Percentiles rank a stretch among this genome's conserved stretches.
These are phyloP conservation scores for Siphonodentalium dalli DNA, from an alignment of 2,888 invertebrate genomes.

Conservation along the genomic window DNA sequence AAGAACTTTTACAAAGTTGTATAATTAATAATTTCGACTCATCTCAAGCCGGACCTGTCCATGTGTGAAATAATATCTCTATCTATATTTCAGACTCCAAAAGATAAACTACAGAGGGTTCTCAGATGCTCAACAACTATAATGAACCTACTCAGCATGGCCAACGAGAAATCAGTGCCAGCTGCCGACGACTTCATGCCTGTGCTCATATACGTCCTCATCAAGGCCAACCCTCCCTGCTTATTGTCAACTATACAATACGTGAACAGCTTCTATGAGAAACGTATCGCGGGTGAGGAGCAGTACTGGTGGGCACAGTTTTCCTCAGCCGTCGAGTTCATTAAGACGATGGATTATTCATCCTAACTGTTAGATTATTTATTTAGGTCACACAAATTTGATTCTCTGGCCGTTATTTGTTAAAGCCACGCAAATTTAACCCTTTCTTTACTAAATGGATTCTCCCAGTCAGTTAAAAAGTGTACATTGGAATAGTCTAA, in stretches of 20 bases:
- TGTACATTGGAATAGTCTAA: no score
- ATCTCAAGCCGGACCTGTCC: no score
- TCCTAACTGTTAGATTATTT: no score
- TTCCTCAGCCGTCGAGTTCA: slow-evolving; percentile 94
- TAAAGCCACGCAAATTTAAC: no score
- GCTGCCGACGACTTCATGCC: slow-evolving; percentile 94
- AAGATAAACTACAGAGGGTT: slow-evolving; percentile 85
- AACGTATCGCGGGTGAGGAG: slow-evolving; percentile 85
- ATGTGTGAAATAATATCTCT: no score
- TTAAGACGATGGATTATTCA: slow-evolving; percentile 92
- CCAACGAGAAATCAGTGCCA: slow-evolving; percentile 76
- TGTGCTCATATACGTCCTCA: slow-evolving; percentile 93
- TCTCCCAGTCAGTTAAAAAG: no score
- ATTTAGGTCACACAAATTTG: no score
- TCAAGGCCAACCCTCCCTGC: slow-evolving; percentile 95
- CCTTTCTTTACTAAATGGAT: no score
- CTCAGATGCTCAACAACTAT: slow-evolving; percentile 89
- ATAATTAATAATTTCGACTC: no score
- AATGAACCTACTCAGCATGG: slow-evolving; percentile 89
- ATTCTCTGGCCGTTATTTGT: no score
- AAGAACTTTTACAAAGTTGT: no score
- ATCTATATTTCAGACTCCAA: slow-evolving; percentile 72
- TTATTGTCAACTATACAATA: slow-evolving; percentile 94
- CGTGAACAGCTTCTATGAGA: slow-evolving; percentile 89
- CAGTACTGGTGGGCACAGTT: slow-evolving; percentile 99